Evolutionary conservation across 2,888 invertebrate genomes (phyloP).

Genomic region (Baccha elongata): DNA sequence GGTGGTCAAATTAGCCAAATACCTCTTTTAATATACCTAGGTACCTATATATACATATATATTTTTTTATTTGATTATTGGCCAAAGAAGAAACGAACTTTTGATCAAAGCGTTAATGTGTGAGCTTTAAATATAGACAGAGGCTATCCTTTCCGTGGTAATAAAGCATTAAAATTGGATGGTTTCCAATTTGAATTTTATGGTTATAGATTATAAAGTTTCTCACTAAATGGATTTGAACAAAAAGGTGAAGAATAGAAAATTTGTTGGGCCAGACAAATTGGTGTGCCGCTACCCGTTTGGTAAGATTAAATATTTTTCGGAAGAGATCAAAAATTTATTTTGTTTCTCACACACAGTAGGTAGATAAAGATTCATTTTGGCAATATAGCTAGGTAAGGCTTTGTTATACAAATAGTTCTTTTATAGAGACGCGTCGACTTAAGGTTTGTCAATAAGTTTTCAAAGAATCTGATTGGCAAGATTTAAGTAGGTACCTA

Average conservation of each 20-base stretch:
- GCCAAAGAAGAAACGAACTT: slow-evolving; percentile 16
- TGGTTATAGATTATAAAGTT: slow-evolving; percentile 41
- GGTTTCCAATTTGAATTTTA: slow-evolving; percentile 11
- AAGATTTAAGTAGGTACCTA: too few relatives aligned
- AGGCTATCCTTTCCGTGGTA: slow-evolving; percentile 42
- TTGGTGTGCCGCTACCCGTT: slow-evolving; percentile 5
- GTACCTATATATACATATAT: too few relatives aligned
- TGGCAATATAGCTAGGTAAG: too few relatives aligned
- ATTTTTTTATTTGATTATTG: slow-evolving; percentile 11
- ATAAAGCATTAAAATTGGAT: slow-evolving; percentile 25
- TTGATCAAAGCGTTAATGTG: slow-evolving; percentile 31
- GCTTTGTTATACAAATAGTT: too few relatives aligned
- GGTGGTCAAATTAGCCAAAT: slow-evolving; percentile 48
- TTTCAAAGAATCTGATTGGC: too few relatives aligned
- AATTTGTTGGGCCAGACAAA: slow-evolving; percentile 49
- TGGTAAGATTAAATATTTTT: slow-evolving; percentile 1
- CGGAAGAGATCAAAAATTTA: not conserved
- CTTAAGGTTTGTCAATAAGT: too few relatives aligned
- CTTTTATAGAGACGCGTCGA: too few relatives aligned
- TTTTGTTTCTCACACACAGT: too few relatives aligned
- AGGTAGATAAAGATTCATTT: too few relatives aligned
- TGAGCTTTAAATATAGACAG: slow-evolving; percentile 33
- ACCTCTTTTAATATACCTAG: too few relatives aligned
- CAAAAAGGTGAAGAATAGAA: slow-evolving; percentile 11
- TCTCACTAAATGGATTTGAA: slow-evolving; percentile 24